Percentiles rank a stretch among this genome's conserved stretches.
phyloP scores from a whole-genome alignment of 2,888 invertebrate genomes.

The Anaspis maculata region DNA sequence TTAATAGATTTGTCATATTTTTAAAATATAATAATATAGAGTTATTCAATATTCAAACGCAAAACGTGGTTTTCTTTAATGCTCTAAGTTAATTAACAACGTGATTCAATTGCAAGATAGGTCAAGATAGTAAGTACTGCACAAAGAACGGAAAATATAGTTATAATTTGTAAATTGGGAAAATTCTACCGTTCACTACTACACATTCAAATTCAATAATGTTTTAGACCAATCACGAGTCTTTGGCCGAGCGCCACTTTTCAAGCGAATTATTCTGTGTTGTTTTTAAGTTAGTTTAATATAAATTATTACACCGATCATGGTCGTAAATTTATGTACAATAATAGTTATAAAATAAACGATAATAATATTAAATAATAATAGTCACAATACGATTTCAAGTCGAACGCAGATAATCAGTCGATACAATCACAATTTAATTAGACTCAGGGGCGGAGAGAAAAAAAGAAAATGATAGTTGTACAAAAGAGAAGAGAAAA shows the following conservation, averaged over 20 bases:
- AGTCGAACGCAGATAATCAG: slow-evolving; percentile 10
- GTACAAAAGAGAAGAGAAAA: slow-evolving; percentile 9
- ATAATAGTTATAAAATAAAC: too few relatives aligned
- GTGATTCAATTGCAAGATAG: slow-evolving; percentile 8
- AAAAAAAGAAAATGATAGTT: slow-evolving; percentile 3
- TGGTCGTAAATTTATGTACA: background rate
- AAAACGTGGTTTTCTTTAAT: too few relatives aligned
- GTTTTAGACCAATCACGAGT: slow-evolving; percentile 9
- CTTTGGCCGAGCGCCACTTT: slow-evolving; percentile 17
- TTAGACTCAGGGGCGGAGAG: slow-evolving; percentile 10
- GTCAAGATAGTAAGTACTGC: too few relatives aligned
- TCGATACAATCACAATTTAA: slow-evolving; percentile 19
- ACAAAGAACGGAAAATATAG: too few relatives aligned
- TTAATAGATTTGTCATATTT: slow-evolving; percentile 9
- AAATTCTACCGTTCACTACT: too few relatives aligned
- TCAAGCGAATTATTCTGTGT: slow-evolving; percentile 13
- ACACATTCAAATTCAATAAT: slow-evolving; percentile 9
- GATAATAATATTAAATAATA: too few relatives aligned
- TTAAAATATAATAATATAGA: slow-evolving; percentile 5
- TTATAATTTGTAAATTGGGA: slow-evolving; percentile 4
- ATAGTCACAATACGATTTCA: slow-evolving; percentile 8
- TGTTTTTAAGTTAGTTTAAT: slow-evolving; percentile 12
- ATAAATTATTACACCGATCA: slow-evolving; percentile 4
- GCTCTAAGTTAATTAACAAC: slow-evolving; percentile 9
- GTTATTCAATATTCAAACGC: slow-evolving; percentile 8